A percentile compares a stretch with the other conserved stretches of the same genome.
Conservation (phyloP, 1,140 invertebrate genomes). For the Drosophila mayri region DNA sequence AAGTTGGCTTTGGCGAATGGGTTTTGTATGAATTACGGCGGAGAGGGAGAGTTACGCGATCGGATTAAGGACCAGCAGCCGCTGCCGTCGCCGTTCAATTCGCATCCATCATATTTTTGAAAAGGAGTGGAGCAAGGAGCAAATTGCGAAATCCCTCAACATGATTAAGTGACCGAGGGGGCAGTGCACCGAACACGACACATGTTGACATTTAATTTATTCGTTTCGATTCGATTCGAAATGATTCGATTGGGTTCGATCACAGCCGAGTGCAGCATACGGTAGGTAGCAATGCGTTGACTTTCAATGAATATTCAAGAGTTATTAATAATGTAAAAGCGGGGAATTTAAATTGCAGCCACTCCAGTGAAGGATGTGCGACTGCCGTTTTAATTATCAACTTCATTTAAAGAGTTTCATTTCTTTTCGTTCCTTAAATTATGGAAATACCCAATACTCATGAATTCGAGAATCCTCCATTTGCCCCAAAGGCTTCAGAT, state of each 20-base stretch:
- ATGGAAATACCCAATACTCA: neutral
- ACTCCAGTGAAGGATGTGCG: constrained; percentile 13
- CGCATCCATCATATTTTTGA: constrained; percentile 24
- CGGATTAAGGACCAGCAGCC: constrained; percentile 8
- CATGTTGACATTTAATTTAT: constrained; percentile 76
- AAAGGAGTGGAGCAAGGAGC: constrained; percentile 20
- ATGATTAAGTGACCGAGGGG: constrained; percentile 64
- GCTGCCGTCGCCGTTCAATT: neutral
- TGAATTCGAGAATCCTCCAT: constrained; percentile 17
- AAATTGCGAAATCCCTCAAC: constrained; percentile 28
- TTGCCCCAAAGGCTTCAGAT: constrained; percentile 9
- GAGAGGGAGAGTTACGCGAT: neutral
- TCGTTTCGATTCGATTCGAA: constrained; percentile 47
- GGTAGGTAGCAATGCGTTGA: constrained; percentile 25
- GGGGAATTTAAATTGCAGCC: constrained; percentile 22
- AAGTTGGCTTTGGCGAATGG: constrained; percentile 8
- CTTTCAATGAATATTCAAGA: constrained; percentile 69
- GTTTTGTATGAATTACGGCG: constrained; percentile 6
- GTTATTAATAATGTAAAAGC: constrained; percentile 54
- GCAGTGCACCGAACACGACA: constrained; percentile 25
- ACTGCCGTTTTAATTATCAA: constrained; percentile 35
- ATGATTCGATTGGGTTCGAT: constrained; percentile 18
- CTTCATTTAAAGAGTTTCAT: constrained; percentile 18
- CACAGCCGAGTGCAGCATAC: constrained; percentile 16
- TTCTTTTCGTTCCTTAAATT: constrained; percentile 13